phyloP scores from a whole-genome alignment of 2,888 invertebrate genomes.

The Phania funesta region DNA sequence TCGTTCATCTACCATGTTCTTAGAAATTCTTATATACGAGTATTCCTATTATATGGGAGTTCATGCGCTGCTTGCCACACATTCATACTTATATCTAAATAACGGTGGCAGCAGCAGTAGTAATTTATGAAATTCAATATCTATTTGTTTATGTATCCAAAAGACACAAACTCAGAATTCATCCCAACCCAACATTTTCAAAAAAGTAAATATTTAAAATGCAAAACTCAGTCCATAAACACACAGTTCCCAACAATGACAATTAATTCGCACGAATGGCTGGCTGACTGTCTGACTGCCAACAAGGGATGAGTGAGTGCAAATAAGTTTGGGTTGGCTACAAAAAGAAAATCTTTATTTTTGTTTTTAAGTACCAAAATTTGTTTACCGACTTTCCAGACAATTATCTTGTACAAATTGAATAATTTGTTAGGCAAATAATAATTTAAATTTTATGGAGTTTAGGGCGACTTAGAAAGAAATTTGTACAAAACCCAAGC shows the following conservation, averaged over 20 bases:
- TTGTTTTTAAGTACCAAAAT: background rate
- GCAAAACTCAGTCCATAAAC: conserved; percentile 48
- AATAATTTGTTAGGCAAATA: conserved; percentile 39
- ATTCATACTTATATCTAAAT: background rate
- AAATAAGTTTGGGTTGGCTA: conserved; percentile 30
- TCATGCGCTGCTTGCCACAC: background rate
- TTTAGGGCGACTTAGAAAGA: too few species aligned
- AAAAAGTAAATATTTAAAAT: conserved; percentile 49
- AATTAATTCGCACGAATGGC: conserved; percentile 13
- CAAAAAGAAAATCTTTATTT: background rate
- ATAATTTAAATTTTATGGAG: background rate
- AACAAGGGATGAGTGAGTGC: conserved; percentile 21
- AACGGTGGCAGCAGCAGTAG: conserved; percentile 21
- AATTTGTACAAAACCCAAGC: too few species aligned
- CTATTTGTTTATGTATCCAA: conserved; percentile 21
- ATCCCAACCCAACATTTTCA: conserved; percentile 20
- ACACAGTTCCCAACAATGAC: conserved; percentile 37
- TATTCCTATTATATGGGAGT: background rate
- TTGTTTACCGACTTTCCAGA: conserved; percentile 28
- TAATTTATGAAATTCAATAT: conserved; percentile 59
- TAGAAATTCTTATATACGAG: too few species aligned
- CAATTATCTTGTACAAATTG: conserved; percentile 43
- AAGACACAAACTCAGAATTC: conserved; percentile 30
- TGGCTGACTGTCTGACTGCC: background rate
- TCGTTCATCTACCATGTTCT: background rate